Conservation (phyloP, 2,113 vertebrate genomes). For the Puntigrus tetrazona region DNA sequence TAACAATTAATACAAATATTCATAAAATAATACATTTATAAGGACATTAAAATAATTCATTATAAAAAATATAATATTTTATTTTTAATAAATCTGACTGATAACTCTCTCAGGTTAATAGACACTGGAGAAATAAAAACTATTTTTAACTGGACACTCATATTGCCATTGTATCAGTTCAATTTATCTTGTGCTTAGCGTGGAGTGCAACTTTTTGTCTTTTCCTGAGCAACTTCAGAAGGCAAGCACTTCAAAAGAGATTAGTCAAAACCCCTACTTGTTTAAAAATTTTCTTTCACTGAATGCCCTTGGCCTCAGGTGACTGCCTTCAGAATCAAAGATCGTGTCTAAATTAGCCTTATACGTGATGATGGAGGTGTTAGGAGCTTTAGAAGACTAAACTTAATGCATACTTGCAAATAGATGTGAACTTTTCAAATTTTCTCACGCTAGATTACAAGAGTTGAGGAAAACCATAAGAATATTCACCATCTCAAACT, state of each 20-base stretch:
- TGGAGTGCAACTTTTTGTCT: not conserved
- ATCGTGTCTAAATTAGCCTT: not conserved
- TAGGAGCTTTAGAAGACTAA: not conserved
- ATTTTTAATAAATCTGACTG: too few relatives aligned
- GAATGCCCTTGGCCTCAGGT: not conserved
- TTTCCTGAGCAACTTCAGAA: not conserved
- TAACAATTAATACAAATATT: too few relatives aligned
- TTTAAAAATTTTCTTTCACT: not conserved
- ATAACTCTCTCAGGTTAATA: not conserved
- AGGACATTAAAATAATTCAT: too few relatives aligned
- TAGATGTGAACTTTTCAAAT: not conserved
- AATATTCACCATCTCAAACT: not conserved
- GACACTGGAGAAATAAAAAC: not conserved
- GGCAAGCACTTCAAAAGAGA: conserved; percentile 30
- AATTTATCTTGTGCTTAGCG: not conserved
- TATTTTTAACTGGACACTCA: not conserved
- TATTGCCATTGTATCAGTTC: not conserved
- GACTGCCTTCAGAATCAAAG: not conserved
- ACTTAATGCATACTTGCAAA: not conserved
- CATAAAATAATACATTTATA: too few relatives aligned
- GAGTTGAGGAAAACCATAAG: not conserved
- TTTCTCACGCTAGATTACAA: not conserved
- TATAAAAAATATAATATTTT: too few relatives aligned
- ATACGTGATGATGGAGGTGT: not conserved
- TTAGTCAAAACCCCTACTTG: conserved; percentile 30